Evolutionary conservation across 2,113 vertebrate species (phyloP).

Genomic region (Ailurus styani): DNA sequence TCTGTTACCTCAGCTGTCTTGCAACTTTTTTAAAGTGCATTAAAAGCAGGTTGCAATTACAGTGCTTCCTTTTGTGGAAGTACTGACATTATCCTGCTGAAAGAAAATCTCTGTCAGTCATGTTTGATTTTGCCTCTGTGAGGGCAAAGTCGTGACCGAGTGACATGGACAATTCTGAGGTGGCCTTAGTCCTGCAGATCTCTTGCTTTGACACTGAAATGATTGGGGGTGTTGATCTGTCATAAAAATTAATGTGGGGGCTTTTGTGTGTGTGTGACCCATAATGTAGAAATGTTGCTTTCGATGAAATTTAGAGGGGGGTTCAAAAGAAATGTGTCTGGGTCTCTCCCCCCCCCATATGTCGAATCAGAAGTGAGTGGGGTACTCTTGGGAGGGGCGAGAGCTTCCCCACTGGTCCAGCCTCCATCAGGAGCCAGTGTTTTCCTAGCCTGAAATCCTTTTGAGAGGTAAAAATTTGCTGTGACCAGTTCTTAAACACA

Average conservation of each 20-base stretch:
- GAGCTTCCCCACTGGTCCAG: not conserved
- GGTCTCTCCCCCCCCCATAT: not conserved
- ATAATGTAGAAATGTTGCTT: not conserved
- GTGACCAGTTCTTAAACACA: not conserved
- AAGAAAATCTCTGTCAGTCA: constrained; percentile 80
- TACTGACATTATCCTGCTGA: constrained; percentile 98
- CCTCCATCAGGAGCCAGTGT: not conserved
- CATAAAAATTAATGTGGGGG: not conserved
- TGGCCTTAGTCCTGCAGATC: not conserved
- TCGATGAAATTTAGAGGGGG: not conserved
- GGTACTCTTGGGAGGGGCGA: no score
- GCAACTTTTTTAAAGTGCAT: not conserved
- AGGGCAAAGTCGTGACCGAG: constrained; percentile 72
- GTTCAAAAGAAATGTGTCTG: not conserved
- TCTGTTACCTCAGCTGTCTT: not conserved
- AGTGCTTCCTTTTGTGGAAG: constrained; percentile 87
- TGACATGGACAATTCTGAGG: constrained; percentile 79
- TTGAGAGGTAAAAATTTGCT: constrained; percentile 31
- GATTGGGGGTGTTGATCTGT: not conserved
- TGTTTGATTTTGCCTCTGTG: constrained; percentile 60
- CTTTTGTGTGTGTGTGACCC: not conserved
- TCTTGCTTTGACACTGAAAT: not conserved
- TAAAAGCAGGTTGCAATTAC: constrained; percentile 97
- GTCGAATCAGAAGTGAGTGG: not conserved
- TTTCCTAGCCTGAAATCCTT: constrained; percentile 12